Conservation (phyloP, 2,113 vertebrate species). For the Myotis davidii region DNA sequence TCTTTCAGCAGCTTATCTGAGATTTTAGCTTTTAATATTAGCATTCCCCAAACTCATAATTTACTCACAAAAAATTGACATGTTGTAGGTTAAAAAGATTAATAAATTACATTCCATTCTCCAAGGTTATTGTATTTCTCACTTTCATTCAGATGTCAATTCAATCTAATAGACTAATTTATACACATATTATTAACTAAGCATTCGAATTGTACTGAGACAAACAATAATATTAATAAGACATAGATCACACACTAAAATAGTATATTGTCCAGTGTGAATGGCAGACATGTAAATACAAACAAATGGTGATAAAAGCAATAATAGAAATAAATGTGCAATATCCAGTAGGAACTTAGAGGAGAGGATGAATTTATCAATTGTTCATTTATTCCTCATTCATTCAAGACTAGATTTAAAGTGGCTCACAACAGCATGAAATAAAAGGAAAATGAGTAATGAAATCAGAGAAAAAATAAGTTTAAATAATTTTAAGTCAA, state of each 20-base stretch:
- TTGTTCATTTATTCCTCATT: slow-evolving; percentile 5
- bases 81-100: not conserved
- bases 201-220: not conserved
- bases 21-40: not conserved
- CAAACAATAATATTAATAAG: not conserved
- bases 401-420: slow-evolving; percentile 20
- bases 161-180: slow-evolving; percentile 24
- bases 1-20: not conserved
- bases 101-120: not conserved
- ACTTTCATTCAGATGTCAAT: not conserved
- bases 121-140: not conserved
- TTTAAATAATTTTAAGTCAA: slow-evolving; percentile 37
- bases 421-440: not conserved
- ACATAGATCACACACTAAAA: not conserved
- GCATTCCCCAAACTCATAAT: not conserved
- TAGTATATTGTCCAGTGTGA: not conserved
- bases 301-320: not conserved
- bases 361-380: not conserved
- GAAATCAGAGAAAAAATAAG: not conserved
- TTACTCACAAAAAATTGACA: not conserved
- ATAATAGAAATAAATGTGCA: not conserved
- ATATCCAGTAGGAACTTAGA: not conserved
- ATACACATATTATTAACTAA: not conserved
- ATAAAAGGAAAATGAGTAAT: slow-evolving; percentile 16
- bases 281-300: not conserved